Conservation (phyloP, 30 jellyfish, hydroid and myxozoan genomes). For the Chironex yamaguchii region DNA sequence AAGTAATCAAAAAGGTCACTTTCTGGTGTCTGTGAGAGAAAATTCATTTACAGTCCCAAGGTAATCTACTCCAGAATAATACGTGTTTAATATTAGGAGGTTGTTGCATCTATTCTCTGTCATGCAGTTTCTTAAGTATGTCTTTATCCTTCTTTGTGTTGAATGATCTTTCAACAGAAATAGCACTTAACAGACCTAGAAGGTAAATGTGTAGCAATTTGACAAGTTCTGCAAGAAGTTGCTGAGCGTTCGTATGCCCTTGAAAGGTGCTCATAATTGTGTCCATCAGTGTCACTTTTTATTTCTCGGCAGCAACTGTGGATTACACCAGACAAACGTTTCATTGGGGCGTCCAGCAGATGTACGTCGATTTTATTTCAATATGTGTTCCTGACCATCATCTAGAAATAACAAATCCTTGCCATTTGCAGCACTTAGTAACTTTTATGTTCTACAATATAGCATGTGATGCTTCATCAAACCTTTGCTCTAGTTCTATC, state of each 20-base stretch:
- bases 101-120: constrained; percentile 45
- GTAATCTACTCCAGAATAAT: constrained; percentile 19
- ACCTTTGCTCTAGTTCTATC: constrained; percentile 15
- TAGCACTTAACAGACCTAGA: constrained; percentile 46
- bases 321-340: not conserved
- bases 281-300: constrained; percentile 39
- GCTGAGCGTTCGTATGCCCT: not conserved
- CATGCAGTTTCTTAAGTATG: constrained; percentile 13
- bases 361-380: constrained; percentile 1
- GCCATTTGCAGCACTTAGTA: constrained; percentile 42
- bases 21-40: not conserved
- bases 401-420: constrained; percentile 1
- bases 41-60: constrained; percentile 27
- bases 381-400: constrained; percentile 6
- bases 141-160: constrained; percentile 11
- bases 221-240: constrained; percentile 9
- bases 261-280: not conserved
- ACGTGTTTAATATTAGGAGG: constrained; percentile 22
- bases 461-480: constrained; percentile 39
- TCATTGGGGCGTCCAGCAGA: constrained; percentile 15
- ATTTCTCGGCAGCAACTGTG: constrained; percentile 11
- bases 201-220: constrained; percentile 35
- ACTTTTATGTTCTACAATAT: constrained; percentile 16
- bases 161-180: constrained; percentile 48
- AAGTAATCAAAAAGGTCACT: not conserved